phyloP scores from a whole-genome alignment of 2,888 invertebrate species.

The Drosophila emarginata region DNA sequence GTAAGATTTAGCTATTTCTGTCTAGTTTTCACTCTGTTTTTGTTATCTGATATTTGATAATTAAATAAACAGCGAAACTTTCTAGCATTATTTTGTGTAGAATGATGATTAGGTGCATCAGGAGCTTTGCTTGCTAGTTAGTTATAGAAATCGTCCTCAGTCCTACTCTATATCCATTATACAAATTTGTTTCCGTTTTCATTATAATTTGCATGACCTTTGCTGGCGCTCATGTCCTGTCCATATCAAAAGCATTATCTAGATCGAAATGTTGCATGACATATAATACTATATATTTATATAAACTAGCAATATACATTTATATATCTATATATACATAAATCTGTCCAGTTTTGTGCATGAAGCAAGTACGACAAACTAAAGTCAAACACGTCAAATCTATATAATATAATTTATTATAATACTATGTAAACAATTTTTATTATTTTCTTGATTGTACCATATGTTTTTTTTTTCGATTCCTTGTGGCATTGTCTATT shows the following conservation, averaged over 20 bases:
- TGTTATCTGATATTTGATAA: no score
- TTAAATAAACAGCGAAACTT: no score
- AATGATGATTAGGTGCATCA: no score
- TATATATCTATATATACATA: not conserved
- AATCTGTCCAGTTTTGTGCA: conserved; percentile 8
- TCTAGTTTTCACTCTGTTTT: no score
- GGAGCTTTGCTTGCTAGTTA: not conserved
- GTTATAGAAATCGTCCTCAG: not conserved
- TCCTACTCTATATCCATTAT: not conserved
- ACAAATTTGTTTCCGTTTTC: not conserved
- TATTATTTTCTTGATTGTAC: conserved; percentile 11
- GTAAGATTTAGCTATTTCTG: no score
- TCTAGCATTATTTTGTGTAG: no score
- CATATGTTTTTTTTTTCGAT: conserved; percentile 64
- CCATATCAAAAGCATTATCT: not conserved
- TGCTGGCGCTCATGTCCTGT: not conserved
- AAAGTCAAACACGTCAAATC: not conserved
- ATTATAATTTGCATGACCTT: conserved; percentile 12
- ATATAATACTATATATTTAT: not conserved
- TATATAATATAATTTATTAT: not conserved
- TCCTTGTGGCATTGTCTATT: conserved; percentile 43
- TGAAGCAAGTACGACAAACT: not conserved
- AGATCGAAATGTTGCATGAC: conserved; percentile 1
- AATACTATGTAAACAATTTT: not conserved
- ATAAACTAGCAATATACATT: not conserved